Conservation (phyloP, 2,888 invertebrate genomes). For the Phengaris arion region DNA sequence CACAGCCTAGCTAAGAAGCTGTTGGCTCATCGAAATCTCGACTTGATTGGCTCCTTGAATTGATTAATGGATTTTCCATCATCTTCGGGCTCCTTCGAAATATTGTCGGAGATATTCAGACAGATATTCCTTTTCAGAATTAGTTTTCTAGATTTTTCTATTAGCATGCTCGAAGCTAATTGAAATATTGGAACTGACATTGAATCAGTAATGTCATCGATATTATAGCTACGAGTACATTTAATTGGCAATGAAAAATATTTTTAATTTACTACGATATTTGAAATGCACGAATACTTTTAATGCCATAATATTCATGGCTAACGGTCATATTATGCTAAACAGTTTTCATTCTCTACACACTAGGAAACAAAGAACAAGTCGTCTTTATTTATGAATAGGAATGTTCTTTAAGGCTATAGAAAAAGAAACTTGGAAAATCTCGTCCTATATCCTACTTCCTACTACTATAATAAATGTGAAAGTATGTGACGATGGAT, state of each 20-base stretch:
- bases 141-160: neutral
- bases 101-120: neutral
- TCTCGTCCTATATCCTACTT: no score
- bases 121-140: neutral
- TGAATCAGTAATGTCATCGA: neutral
- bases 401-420: no score
- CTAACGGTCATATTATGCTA: neutral
- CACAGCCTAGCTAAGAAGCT: neutral
- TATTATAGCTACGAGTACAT: neutral
- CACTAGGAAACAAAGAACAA: no score
- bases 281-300: conserved; percentile 5
- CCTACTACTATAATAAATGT: no score
- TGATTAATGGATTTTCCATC: conserved; percentile 11
- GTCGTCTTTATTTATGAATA: no score
- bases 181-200: neutral
- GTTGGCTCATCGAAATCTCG: neutral
- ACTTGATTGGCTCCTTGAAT: conserved; percentile 4
- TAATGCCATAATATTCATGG: conserved; percentile 5
- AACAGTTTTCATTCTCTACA: neutral
- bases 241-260: conserved; percentile 11
- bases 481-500: no score
- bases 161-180: neutral
- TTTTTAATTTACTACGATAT: neutral
- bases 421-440: no score
- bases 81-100: neutral